Evolutionary conservation across 2,113 vertebrate species (phyloP).

Genomic region (Halcyon senegalensis): DNA sequence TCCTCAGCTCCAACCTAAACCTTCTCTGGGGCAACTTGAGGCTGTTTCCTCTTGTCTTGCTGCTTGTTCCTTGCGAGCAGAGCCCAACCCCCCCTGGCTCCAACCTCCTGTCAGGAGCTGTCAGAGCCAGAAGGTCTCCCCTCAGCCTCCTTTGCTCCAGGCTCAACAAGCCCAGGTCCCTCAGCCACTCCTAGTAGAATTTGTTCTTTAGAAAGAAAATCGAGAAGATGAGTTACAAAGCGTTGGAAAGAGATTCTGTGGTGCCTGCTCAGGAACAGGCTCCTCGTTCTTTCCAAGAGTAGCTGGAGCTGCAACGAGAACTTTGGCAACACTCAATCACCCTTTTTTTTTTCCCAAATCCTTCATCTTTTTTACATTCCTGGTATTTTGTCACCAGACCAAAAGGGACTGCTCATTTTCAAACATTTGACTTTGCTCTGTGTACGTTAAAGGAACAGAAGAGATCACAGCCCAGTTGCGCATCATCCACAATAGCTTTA

Average conservation of each 20-base stretch:
- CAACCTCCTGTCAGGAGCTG: too few species aligned
- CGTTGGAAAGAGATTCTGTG: neutral
- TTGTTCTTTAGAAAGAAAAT: neutral
- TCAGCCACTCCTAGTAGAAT: too few species aligned
- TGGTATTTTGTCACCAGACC: neutral
- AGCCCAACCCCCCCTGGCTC: too few species aligned
- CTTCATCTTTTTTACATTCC: neutral
- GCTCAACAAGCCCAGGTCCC: too few species aligned
- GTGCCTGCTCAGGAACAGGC: neutral
- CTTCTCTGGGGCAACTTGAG: too few species aligned
- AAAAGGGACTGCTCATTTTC: neutral
- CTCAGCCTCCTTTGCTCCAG: too few species aligned
- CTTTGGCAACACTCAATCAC: neutral
- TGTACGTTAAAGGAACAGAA: neutral
- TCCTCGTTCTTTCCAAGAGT: neutral
- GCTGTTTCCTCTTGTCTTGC: too few species aligned
- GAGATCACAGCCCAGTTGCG: neutral
- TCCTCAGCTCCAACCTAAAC: too few species aligned
- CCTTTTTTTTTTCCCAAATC: neutral
- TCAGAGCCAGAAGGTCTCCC: too few species aligned
- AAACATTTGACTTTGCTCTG: neutral
- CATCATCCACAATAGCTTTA: neutral
- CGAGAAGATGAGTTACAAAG: too few species aligned
- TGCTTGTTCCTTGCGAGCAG: too few species aligned
- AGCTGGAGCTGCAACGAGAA: neutral